A percentile compares a stretch with the other conserved stretches of the same genome.
Evolutionary conservation across 2,888 invertebrate genomes (phyloP).

Genomic region (Gandaritis pyraliata): DNA sequence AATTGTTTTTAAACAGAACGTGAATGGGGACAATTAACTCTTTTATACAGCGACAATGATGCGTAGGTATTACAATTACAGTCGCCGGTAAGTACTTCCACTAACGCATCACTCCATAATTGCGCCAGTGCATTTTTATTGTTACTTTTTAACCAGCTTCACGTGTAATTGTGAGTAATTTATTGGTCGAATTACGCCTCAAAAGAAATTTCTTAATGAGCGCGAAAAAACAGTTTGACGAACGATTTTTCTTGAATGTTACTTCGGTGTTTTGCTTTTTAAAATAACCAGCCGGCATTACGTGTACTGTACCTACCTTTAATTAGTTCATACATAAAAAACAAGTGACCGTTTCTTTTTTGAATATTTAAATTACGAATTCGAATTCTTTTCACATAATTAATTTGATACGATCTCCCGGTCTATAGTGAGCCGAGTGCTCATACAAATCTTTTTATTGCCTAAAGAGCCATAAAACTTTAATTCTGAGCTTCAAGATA

Average conservation of each 20-base stretch:
- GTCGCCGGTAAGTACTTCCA: conserved; percentile 29
- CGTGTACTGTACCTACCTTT: not conserved
- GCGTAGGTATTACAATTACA: conserved; percentile 60
- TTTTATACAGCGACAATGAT: conserved; percentile 49
- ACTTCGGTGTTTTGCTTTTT: not conserved
- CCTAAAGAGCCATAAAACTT: conserved; percentile 60
- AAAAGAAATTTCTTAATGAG: conserved; percentile 34
- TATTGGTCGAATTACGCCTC: conserved; percentile 28
- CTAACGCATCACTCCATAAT: conserved; percentile 35
- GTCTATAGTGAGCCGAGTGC: conserved; percentile 46
- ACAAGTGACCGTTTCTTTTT: not conserved
- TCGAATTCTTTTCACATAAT: not conserved
- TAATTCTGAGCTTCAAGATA: conserved; percentile 65
- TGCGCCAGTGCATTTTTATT: conserved; percentile 31
- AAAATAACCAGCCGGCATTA: not conserved
- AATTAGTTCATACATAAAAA: not conserved
- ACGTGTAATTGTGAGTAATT: conserved; percentile 33
- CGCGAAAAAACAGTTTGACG: conserved; percentile 20
- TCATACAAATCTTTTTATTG: conserved; percentile 61
- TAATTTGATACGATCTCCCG: conserved; percentile 41
- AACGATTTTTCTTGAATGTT: conserved; percentile 24
- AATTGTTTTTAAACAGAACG: conserved; percentile 56
- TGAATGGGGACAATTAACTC: conserved; percentile 43
- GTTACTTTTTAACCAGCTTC: conserved; percentile 20
- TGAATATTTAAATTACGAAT: not conserved